These are phyloP conservation scores for Cepphus grylle DNA, from an alignment of 2,113 vertebrate genomes.

Conservation along the genomic window DNA sequence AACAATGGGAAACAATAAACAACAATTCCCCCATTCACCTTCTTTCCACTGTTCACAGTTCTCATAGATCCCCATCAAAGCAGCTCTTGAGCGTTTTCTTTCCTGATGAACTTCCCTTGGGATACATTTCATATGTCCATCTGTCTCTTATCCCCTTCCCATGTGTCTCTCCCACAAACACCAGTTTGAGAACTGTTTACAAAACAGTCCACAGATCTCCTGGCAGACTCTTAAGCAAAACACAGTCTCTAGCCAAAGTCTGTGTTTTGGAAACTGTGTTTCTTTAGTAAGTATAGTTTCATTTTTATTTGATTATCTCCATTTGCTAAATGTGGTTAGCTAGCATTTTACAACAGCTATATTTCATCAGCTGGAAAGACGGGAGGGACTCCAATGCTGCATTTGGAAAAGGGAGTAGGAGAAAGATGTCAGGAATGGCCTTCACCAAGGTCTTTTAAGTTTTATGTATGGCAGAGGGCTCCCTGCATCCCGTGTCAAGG, in stretches of 20 bases:
- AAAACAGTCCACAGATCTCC: slow-evolving; percentile 43
- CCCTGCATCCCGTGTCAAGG: background rate
- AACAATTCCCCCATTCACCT: background rate
- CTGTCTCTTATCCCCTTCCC: slow-evolving; percentile 14
- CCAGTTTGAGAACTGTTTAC: slow-evolving; percentile 31
- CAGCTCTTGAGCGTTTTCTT: background rate
- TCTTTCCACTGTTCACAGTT: background rate
- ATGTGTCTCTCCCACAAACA: slow-evolving; percentile 21
- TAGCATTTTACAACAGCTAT: slow-evolving; percentile 1
- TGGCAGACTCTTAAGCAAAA: slow-evolving; percentile 34
- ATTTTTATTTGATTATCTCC: slow-evolving; percentile 32
- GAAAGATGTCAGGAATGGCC: background rate
- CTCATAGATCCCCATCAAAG: background rate
- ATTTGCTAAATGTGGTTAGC: slow-evolving; percentile 8
- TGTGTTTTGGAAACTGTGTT: slow-evolving; percentile 42
- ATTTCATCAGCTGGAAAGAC: background rate
- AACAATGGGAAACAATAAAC: background rate
- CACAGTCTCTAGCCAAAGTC: slow-evolving; percentile 14
- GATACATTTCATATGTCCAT: slow-evolving; percentile 22
- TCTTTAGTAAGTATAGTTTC: slow-evolving; percentile 13
- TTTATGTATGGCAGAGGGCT: background rate
- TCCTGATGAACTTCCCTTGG: background rate
- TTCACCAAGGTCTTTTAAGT: background rate
- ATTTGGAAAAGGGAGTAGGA: background rate
- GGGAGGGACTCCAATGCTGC: background rate